Evolutionary conservation across 2,113 vertebrate species (phyloP).

Genomic region (Solea senegalensis): DNA sequence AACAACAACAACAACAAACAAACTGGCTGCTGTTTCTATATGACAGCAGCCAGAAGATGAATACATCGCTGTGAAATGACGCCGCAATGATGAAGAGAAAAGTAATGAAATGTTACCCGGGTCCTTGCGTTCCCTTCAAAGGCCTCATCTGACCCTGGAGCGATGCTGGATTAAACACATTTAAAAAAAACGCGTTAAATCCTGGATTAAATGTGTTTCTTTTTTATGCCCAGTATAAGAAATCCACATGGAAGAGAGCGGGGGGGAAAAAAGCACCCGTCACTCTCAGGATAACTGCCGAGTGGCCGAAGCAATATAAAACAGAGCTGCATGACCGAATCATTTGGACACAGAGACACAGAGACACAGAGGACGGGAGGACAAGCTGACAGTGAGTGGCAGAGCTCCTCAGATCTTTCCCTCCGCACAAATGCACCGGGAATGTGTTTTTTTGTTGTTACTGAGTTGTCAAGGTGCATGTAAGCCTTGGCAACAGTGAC

Average conservation of each 20-base stretch:
- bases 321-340: conserved; percentile 59
- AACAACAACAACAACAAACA: no score
- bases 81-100: no score
- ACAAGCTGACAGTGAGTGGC: conserved; percentile 51
- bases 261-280: conserved; percentile 29
- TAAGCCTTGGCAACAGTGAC: conserved; percentile 14
- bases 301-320: conserved; percentile 53
- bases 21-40: no score
- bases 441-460: conserved; percentile 50
- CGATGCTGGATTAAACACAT: no score
- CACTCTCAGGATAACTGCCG: conserved; percentile 51
- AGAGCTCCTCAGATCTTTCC: conserved; percentile 14
- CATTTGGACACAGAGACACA: conserved; percentile 39
- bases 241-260: conserved; percentile 11
- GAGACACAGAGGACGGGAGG: conserved; percentile 40
- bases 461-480: conserved; percentile 37
- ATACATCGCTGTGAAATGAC: no score
- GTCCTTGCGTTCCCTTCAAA: no score
- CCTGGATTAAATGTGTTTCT: no score
- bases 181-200: no score
- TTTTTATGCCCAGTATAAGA: not conserved
- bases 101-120: no score
- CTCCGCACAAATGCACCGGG: not conserved
- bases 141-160: no score
- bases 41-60: no score